Percentiles rank a stretch among this genome's conserved stretches.
Evolutionary conservation across 92 coral and sea anemone genomes (phyloP).

Genomic region (Nematostella vectensis): DNA sequence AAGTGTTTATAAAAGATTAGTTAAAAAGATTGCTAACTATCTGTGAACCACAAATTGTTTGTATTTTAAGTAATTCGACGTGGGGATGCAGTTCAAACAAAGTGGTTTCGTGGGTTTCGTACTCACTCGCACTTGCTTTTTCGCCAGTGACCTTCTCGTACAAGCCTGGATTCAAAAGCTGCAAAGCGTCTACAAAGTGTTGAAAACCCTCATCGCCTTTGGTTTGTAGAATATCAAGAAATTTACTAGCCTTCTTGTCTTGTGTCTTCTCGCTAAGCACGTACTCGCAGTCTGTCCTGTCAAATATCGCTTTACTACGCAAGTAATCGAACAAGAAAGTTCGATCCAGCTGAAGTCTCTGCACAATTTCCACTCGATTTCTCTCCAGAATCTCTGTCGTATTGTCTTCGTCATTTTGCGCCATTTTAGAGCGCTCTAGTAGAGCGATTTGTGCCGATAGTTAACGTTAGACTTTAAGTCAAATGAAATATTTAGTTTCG

Average conservation of each 20-base stretch:
- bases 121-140: conserved; percentile 72
- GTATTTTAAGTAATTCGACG: too few species aligned
- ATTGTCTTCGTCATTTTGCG: conserved; percentile 21
- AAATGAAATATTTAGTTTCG: background rate
- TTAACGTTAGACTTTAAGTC: background rate
- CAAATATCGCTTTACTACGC: conserved; percentile 63
- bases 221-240: conserved; percentile 50
- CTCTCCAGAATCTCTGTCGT: conserved; percentile 53
- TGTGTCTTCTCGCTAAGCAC: conserved; percentile 57
- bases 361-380: conserved; percentile 71
- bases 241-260: conserved; percentile 59
- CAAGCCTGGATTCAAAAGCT: conserved; percentile 56
- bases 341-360: conserved; percentile 57
- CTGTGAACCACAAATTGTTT: too few species aligned
- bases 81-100: too few species aligned
- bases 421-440: conserved; percentile 1
- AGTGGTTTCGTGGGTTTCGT: too few species aligned
- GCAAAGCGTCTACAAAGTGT: conserved; percentile 72
- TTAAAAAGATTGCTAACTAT: too few species aligned
- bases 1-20: too few species aligned
- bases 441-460: background rate
- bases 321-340: conserved; percentile 64
- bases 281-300: conserved; percentile 71
- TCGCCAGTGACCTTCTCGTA: conserved; percentile 73
- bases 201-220: conserved; percentile 64